These are phyloP conservation scores for Heterodera schachtii DNA, from an alignment of 1,140 invertebrate species.

Conservation along the genomic window DNA sequence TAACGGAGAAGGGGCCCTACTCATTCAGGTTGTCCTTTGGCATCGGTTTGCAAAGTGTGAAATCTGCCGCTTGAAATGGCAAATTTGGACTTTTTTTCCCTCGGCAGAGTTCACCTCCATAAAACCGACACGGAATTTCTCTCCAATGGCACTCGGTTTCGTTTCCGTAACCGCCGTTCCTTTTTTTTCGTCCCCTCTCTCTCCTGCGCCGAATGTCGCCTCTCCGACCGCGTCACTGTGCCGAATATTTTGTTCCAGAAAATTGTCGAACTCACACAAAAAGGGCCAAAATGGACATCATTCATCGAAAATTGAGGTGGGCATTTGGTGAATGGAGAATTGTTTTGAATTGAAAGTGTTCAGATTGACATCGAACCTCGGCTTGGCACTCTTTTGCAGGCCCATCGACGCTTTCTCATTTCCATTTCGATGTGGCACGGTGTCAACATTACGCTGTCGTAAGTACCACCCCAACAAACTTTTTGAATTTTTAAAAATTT, in stretches of 20 bases:
- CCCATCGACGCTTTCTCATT: conserved; percentile 51
- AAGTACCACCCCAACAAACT: conserved; percentile 15
- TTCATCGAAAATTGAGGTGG: conserved; percentile 47
- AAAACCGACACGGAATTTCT: conserved; percentile 32
- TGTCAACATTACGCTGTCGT: conserved; percentile 44
- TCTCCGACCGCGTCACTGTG: conserved; percentile 53
- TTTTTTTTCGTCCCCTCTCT: conserved; percentile 49
- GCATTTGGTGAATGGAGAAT: too few species aligned
- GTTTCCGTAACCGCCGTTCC: conserved; percentile 52
- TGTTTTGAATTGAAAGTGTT: neutral
- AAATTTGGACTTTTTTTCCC: neutral
- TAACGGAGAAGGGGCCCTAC: conserved; percentile 60
- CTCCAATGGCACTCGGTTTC: conserved; percentile 52
- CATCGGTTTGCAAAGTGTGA: too few species aligned
- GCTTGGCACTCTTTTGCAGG: conserved; percentile 46
- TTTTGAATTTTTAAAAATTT: conserved; percentile 17
- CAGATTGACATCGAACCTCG: conserved; percentile 52
- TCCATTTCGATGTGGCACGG: conserved; percentile 49
- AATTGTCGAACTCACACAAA: neutral
- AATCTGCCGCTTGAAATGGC: neutral
- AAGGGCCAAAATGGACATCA: conserved; percentile 8
- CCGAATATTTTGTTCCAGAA: conserved; percentile 62
- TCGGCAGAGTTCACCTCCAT: conserved; percentile 14
- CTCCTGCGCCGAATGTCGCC: conserved; percentile 51
- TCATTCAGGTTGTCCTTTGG: conserved; percentile 39